Conservation (phyloP, 2,888 invertebrate species). For the Torymus aiolomorphi region DNA sequence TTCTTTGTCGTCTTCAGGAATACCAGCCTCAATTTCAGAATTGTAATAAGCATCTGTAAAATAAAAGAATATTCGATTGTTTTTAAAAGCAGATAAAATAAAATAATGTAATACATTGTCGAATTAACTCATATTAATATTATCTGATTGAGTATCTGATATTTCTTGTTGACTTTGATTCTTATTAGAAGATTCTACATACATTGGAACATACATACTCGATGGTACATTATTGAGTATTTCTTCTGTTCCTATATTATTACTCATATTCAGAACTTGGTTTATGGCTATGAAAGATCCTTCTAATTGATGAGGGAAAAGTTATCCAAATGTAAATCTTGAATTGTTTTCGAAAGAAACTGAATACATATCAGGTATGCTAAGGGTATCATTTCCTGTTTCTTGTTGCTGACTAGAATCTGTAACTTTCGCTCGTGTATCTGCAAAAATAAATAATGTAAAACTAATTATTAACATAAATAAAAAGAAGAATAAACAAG, state of each 20-base stretch:
- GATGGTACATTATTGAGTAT: not conserved
- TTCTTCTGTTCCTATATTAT: not conserved
- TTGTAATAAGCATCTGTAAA: not conserved
- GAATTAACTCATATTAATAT: not conserved
- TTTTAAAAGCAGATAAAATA: not conserved
- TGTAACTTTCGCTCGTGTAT: not conserved
- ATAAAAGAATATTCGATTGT: not conserved
- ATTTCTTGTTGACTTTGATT: not conserved
- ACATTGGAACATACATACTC: not conserved
- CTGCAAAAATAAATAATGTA: slow-evolving; percentile 3
- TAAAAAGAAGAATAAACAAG: not conserved
- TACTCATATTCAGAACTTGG: not conserved
- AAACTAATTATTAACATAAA: not conserved
- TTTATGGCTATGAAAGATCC: not conserved
- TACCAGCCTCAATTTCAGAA: not conserved
- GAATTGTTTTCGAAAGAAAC: not conserved
- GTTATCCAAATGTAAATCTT: not conserved
- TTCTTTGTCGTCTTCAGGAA: slow-evolving; percentile 3
- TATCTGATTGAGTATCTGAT: not conserved
- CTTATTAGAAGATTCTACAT: not conserved
- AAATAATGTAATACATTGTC: not conserved
- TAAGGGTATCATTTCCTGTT: not conserved
- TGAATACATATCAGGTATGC: not conserved
- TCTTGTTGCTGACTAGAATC: not conserved
- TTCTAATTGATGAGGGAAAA: not conserved